These are phyloP conservation scores for Empis livida DNA, from an alignment of 2,888 invertebrate genomes.

Conservation along the genomic window DNA sequence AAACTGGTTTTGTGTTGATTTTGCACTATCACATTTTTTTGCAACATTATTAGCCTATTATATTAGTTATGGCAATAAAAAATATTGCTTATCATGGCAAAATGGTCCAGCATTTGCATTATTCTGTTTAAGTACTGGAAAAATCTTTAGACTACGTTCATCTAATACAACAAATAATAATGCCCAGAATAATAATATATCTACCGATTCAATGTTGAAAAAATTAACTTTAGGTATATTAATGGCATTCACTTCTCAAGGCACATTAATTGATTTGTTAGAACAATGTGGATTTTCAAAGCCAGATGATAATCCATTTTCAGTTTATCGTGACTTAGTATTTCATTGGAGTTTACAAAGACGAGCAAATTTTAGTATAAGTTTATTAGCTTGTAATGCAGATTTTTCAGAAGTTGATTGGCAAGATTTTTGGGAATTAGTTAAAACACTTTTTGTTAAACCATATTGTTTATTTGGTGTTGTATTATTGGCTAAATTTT, in stretches of 20 bases:
- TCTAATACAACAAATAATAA: slow-evolving; percentile 13
- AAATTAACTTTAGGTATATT: slow-evolving; percentile 23
- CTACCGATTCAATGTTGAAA: slow-evolving; percentile 15
- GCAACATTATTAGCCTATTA: slow-evolving; percentile 27
- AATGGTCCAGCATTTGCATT: slow-evolving; percentile 27
- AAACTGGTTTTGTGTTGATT: slow-evolving; percentile 27
- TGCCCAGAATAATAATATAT: neutral
- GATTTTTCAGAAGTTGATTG: slow-evolving; percentile 24
- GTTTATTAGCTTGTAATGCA: slow-evolving; percentile 29
- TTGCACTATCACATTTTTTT: slow-evolving; percentile 27
- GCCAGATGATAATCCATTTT: slow-evolving; percentile 22
- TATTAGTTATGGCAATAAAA: slow-evolving; percentile 28
- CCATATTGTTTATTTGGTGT: slow-evolving; percentile 33
- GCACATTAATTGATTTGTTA: slow-evolving; percentile 24
- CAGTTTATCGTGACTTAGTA: slow-evolving; percentile 26
- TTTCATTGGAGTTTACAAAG: slow-evolving; percentile 30
- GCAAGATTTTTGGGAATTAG: slow-evolving; percentile 28
- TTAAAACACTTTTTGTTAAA: slow-evolving; percentile 30
- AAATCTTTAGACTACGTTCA: slow-evolving; percentile 16
- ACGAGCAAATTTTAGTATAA: slow-evolving; percentile 27
- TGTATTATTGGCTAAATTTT: slow-evolving; percentile 29
- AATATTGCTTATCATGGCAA: slow-evolving; percentile 31
- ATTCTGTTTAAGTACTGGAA: slow-evolving; percentile 21
- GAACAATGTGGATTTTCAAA: slow-evolving; percentile 23
- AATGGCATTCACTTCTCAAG: slow-evolving; percentile 25